Percentiles rank a stretch among this genome's conserved stretches.
Evolutionary conservation across 2,113 vertebrate species (phyloP).

Genomic region (Oncorhynchus keta): DNA sequence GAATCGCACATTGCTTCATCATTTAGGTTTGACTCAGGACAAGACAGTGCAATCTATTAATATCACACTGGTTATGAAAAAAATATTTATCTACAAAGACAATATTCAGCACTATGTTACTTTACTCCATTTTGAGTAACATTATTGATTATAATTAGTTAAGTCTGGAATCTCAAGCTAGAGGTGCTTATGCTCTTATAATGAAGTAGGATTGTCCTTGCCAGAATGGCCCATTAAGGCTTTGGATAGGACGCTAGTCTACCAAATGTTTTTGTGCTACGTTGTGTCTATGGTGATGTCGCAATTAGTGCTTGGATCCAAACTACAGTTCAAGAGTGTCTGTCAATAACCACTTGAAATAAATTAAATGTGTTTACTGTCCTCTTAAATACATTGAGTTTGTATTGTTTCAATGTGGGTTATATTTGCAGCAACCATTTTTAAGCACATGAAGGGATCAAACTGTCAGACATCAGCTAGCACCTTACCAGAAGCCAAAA

Average conservation of each 20-base stretch:
- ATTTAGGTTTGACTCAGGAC: too few relatives aligned
- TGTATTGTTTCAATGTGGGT: background rate
- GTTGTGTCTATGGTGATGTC: background rate
- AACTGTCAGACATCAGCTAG: conserved; percentile 1
- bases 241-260: too few relatives aligned
- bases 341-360: conserved; percentile 1
- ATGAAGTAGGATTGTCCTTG: background rate
- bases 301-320: background rate
- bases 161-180: too few relatives aligned
- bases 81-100: background rate
- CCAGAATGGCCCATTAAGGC: too few relatives aligned
- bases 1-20: too few relatives aligned
- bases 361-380: background rate
- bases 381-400: background rate
- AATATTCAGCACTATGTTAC: too few relatives aligned
- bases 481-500: conserved; percentile 1
- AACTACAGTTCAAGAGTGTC: background rate
- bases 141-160: too few relatives aligned
- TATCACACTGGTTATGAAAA: background rate
- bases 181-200: background rate
- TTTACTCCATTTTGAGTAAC: too few relatives aligned
- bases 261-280: background rate
- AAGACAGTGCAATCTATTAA: background rate
- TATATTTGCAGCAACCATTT: background rate
- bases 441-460: background rate